Conservation (phyloP, 2,113 vertebrate genomes). For the Myiopsitta monachus region DNA sequence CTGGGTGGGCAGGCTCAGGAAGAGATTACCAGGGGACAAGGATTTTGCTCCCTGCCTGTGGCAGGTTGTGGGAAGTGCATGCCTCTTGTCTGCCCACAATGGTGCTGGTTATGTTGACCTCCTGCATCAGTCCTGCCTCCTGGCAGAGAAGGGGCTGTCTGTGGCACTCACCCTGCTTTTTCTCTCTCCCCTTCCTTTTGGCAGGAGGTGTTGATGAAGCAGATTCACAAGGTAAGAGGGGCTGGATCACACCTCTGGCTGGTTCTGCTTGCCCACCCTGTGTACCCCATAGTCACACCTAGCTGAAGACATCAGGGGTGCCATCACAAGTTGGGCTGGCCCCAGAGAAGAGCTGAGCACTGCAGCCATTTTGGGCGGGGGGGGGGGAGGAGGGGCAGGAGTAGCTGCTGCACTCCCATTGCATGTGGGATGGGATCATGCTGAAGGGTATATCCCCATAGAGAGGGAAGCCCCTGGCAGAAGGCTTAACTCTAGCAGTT, state of each 20-base stretch:
- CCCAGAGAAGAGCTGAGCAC: neutral
- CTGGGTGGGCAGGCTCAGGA: neutral
- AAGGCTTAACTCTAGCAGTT: neutral
- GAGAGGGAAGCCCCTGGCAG: neutral
- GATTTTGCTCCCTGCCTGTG: neutral
- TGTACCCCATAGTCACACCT: neutral
- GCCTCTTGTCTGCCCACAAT: neutral
- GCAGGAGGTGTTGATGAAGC: conserved; percentile 98
- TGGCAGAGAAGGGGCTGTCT: neutral
- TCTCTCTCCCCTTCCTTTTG: neutral
- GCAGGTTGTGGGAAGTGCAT: neutral
- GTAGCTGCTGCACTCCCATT: neutral
- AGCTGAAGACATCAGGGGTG: neutral
- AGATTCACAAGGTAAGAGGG: conserved; percentile 94
- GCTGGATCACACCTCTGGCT: neutral
- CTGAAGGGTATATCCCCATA: neutral
- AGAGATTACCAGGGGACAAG: neutral
- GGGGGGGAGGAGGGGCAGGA: too few species aligned
- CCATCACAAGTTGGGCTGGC: neutral
- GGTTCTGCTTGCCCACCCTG: neutral
- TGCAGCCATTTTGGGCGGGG: neutral
- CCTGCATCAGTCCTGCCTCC: neutral
- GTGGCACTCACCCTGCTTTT: neutral
- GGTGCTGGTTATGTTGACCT: neutral
- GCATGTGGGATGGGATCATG: rapidly evolving